Evolutionary conservation across 1,140 invertebrate genomes (phyloP), one percentile per base, ranked within the genome.

Genomic region (Drosophila baimaii): DNA sequence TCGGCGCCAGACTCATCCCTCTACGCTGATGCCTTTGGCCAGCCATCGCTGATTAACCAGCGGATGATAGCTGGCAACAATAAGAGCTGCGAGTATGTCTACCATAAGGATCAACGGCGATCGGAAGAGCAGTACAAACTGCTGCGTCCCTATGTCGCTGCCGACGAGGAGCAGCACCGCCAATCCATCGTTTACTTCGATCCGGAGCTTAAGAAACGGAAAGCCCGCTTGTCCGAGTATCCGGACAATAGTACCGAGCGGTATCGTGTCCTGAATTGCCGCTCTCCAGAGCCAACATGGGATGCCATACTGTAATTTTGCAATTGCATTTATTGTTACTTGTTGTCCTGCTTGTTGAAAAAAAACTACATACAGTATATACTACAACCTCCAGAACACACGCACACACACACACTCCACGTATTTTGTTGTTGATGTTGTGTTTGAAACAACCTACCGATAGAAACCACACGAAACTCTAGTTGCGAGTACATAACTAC

Each of bases 241-340:
- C 17, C 76, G 35, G 80, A 88, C 33, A 78, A 73, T 13, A 46
- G 43, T 29, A 57, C 80, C 12, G 35, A 58, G 15, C 43, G 55
- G 2, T 80, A 79, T 57, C 47, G 49, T 46, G 37, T 21, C 59
- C 54, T 39, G 44, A 72, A 62, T 66, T 55, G 55, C 35, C 39
- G 43, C 2, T 23, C 57, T 1, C 35, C 63, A 69, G 79, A 89
- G 41, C 57, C 46, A 8, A 55, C 76, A 21, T 89, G 83, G 83
- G 78, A 76, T 61, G 35, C 52, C 33, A 68, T 89, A 73, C 81
- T 83, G 83, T 88, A 88, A 86, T 79, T 81, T 81, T 74, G 44
- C 21, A 56, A 63, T 43, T 58, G 29, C 37, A 49, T 58, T 59
- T 46, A 35, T 49, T 73, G 51, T 69, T 77, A 56, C 33, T 74